Evolutionary conservation across 2,113 vertebrate genomes (phyloP).

Genomic region (Ramphastos sulfuratus): DNA sequence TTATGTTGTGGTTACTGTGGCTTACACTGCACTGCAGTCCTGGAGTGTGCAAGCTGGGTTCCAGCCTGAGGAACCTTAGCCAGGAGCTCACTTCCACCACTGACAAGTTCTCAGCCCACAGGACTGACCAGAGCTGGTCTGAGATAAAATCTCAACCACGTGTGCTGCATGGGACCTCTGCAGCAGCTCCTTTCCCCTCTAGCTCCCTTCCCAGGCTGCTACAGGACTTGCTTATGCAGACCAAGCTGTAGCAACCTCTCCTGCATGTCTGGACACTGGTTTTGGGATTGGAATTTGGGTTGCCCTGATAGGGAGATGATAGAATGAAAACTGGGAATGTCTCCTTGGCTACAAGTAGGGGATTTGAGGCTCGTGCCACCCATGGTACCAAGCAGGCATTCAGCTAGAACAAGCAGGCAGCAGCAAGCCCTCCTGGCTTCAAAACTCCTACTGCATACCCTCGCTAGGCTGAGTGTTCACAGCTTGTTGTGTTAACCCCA

Average conservation of each 20-base stretch:
- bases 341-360: background rate
- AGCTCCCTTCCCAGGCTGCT: background rate
- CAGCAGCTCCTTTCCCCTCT: background rate
- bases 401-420: background rate
- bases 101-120: no score
- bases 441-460: background rate
- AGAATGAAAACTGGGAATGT: background rate
- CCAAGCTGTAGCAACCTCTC: background rate
- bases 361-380: background rate
- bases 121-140: background rate
- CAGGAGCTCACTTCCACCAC: background rate
- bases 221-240: background rate
- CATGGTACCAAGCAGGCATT: background rate
- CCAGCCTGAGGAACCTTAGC: background rate
- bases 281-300: background rate
- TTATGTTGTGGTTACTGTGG: background rate
- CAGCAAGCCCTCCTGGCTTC: background rate
- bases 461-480: background rate
- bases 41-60: background rate
- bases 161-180: background rate
- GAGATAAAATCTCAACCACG: background rate
- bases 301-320: background rate
- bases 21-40: background rate
- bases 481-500: background rate
- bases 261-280: background rate